phyloP scores from a whole-genome alignment of 2,797 vertebrate species.

The Danio kyathit region DNA sequence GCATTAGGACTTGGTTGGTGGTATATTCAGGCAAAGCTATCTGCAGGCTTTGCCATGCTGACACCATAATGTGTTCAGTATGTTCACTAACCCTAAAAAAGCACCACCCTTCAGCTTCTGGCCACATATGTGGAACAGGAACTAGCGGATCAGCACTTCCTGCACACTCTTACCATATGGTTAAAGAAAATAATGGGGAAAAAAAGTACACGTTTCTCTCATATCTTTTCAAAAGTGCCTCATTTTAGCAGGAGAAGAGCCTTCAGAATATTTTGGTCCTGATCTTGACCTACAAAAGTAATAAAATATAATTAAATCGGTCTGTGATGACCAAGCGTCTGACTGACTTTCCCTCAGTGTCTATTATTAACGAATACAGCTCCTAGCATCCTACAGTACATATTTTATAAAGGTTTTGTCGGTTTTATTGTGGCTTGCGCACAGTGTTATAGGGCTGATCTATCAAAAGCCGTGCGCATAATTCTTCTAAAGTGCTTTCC shows the following conservation, averaged over 20 bases:
- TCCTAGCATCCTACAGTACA: background rate
- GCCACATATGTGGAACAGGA: conserved; percentile 68
- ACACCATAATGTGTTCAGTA: conserved; percentile 80
- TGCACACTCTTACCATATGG: conserved; percentile 56
- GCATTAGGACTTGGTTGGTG: conserved; percentile 51
- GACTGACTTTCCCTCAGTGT: conserved; percentile 38
- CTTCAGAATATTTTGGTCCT: background rate
- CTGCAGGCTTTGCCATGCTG: conserved; percentile 70
- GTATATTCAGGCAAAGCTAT: conserved; percentile 48
- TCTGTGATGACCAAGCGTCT: conserved; percentile 14
- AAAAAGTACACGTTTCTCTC: background rate
- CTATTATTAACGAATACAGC: conserved; percentile 55
- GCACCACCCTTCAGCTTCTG: conserved; percentile 41
- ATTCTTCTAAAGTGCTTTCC: conserved; percentile 65
- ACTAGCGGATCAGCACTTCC: conserved; percentile 78
- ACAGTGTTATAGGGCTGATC: conserved; percentile 42
- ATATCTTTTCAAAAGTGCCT: background rate
- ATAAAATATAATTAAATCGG: background rate
- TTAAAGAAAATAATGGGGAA: conserved; percentile 13
- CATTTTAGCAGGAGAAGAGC: background rate
- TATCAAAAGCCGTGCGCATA: conserved; percentile 54
- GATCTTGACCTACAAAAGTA: background rate
- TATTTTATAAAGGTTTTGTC: conserved; percentile 32
- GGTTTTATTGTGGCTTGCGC: conserved; percentile 48
- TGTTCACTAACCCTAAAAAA: conserved; percentile 68